These are phyloP conservation scores for Labroides dimidiatus DNA, from an alignment of 2,797 vertebrate genomes.

Conservation along the genomic window DNA sequence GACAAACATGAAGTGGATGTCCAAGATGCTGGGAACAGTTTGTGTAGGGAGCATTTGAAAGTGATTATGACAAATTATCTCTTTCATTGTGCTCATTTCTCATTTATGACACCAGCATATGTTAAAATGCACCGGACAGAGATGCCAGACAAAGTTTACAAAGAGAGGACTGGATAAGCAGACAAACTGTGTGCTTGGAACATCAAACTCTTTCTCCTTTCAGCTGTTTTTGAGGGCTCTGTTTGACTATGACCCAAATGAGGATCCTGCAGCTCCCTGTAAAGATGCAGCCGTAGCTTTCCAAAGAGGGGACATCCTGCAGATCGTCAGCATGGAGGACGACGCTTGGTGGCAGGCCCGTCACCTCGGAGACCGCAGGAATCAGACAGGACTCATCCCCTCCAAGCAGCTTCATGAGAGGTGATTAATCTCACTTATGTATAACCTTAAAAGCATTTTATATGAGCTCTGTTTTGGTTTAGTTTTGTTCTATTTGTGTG, in stretches of 20 bases:
- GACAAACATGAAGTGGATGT: conserved; percentile 19
- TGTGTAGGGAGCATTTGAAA: conserved; percentile 51
- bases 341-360: conserved; percentile 96
- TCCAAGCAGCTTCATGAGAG: conserved; percentile 95
- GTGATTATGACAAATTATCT: conserved; percentile 66
- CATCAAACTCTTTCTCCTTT: conserved; percentile 33
- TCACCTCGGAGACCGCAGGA: conserved; percentile 81
- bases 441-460: neutral
- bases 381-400: conserved; percentile 90
- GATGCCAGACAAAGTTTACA: conserved; percentile 8
- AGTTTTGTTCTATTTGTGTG: neutral
- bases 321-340: conserved; percentile 93
- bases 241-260: conserved; percentile 91
- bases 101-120: conserved; percentile 56
- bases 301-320: conserved; percentile 90
- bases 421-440: conserved; percentile 64
- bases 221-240: conserved; percentile 92
- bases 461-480: neutral
- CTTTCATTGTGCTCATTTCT: conserved; percentile 63
- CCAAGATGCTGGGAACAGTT: conserved; percentile 57
- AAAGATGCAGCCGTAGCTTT: conserved; percentile 92
- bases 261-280: conserved; percentile 92
- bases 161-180: conserved; percentile 6
- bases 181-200: conserved; percentile 1
- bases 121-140: conserved; percentile 33